Base-by-base conservation (phyloP, 2,113 vertebrate species). In the Otis tarda region DNA sequence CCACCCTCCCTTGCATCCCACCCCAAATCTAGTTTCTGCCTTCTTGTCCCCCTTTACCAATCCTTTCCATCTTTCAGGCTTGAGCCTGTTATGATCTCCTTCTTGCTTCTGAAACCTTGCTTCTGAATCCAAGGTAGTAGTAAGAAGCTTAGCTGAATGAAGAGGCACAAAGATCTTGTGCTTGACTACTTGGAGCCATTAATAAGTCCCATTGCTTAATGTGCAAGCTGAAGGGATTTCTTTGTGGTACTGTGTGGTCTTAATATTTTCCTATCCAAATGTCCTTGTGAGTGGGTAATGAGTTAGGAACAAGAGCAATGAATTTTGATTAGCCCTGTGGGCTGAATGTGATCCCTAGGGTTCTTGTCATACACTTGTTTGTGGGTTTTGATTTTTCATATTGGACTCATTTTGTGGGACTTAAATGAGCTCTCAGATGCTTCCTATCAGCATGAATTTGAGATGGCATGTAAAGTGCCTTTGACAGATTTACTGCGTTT, bases 311-410 rank as follows among this genome's bases (percentile, higher is more conserved):
- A 92, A 92, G 69, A 94, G 33, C 69, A 59, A 83, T 90, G 83
- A 87, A 70, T 93, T 95, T 89, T 68, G 13, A 90, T 88, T 87
- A 91, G 92, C 82, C 92, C 68, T 24, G 15, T 80, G 65, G 43
- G 83, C 83, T 95, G 56, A 73, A 76, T 88, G 35, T n/a, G 24
- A 77, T 95, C 90, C 75, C 68, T 52, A 64, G 56, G 30, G 69
- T 84, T 93, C 78, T 81, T 94, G 89, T 88, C 68, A 91, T 85
- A 43, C 12, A 70, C 43, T 89, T 89, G 49, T 95, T 91, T 86
- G 59, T 87, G 79, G 71, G 43, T 41, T 96, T 95, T 97, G 77
- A 89, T 93, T 97, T 95, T 90, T 93, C 65, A 57, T 85, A 33
- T 65, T 47, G 53, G 64, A 27, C 60, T 96, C 61, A 82, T 95